Evolutionary conservation across 2,797 vertebrate genomes (phyloP).

Genomic region (Scleropages formosus): DNA sequence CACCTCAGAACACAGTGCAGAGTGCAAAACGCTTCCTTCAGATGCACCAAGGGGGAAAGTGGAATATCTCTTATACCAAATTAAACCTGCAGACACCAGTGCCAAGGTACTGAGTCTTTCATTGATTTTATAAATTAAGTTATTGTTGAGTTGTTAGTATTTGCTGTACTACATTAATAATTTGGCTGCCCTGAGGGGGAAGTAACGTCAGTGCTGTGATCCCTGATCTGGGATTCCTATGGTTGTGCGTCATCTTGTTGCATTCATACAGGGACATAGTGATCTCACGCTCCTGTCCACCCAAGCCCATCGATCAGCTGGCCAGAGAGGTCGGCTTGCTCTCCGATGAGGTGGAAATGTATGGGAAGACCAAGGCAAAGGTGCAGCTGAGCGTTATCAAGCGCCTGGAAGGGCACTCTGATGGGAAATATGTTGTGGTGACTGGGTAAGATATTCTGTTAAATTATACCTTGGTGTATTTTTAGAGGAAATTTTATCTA

Average conservation of each 20-base stretch:
- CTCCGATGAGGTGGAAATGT: slow-evolving; percentile 86
- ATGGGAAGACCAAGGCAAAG: slow-evolving; percentile 91
- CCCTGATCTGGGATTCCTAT: neutral
- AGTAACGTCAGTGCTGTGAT: no score
- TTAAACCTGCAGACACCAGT: slow-evolving; percentile 81
- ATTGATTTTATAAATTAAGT: neutral
- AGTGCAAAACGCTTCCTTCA: slow-evolving; percentile 85
- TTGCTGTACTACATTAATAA: no score
- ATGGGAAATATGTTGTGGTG: slow-evolving; percentile 95
- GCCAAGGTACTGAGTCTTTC: slow-evolving; percentile 77
- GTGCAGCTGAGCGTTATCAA: slow-evolving; percentile 78
- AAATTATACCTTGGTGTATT: neutral
- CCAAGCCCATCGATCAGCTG: slow-evolving; percentile 77
- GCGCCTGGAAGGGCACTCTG: slow-evolving; percentile 78
- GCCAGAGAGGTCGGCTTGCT: slow-evolving; percentile 84
- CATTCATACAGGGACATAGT: slow-evolving; percentile 80
- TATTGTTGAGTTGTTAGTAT: no score
- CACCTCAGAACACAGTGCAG: slow-evolving; percentile 85
- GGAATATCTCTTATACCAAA: slow-evolving; percentile 80
- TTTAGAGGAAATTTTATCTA: neutral
- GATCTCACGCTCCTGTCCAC: slow-evolving; percentile 84
- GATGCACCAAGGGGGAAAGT: slow-evolving; percentile 78
- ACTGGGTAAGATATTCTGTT: slow-evolving; percentile 78
- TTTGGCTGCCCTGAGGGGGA: no score
- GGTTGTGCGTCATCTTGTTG: neutral